phyloP scores from a whole-genome alignment of 2,797 vertebrate species.

The Tenualosa thibaudeaui region DNA sequence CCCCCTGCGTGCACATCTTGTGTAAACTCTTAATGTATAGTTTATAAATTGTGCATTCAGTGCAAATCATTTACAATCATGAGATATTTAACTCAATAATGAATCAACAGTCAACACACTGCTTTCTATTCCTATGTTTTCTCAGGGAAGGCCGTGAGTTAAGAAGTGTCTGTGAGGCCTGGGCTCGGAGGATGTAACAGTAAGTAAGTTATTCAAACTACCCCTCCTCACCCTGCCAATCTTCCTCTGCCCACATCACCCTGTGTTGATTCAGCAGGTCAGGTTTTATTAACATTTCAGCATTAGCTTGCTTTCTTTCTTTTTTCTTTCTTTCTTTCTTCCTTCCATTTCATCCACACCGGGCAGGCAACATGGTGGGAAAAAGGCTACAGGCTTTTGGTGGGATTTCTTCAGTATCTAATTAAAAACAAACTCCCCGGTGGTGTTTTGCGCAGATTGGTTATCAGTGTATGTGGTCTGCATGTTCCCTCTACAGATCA shows the following conservation, averaged over 20 bases:
- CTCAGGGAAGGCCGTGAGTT: not conserved
- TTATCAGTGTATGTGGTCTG: slow-evolving; percentile 1
- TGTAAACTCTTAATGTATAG: not conserved
- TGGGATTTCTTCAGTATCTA: slow-evolving; percentile 19
- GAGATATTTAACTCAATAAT: not conserved
- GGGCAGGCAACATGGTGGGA: not conserved
- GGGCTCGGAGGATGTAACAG: not conserved
- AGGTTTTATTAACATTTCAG: slow-evolving; percentile 22
- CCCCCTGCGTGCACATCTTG: not conserved
- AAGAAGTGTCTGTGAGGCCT: not conserved
- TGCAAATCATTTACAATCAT: not conserved
- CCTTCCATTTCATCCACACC: too few species aligned
- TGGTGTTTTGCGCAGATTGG: slow-evolving; percentile 7
- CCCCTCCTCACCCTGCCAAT: not conserved
- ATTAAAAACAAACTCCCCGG: slow-evolving; percentile 12
- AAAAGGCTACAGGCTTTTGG: not conserved
- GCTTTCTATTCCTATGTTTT: too few species aligned
- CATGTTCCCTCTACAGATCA: not conserved
- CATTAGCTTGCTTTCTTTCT: not conserved
- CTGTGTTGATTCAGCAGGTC: not conserved
- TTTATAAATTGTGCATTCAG: not conserved
- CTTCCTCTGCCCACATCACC: not conserved
- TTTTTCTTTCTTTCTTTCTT: too few species aligned
- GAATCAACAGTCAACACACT: not conserved
- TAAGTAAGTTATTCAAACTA: not conserved